Conservation (phyloP, 2,797 vertebrate species). For the Neoniphon sammara region DNA sequence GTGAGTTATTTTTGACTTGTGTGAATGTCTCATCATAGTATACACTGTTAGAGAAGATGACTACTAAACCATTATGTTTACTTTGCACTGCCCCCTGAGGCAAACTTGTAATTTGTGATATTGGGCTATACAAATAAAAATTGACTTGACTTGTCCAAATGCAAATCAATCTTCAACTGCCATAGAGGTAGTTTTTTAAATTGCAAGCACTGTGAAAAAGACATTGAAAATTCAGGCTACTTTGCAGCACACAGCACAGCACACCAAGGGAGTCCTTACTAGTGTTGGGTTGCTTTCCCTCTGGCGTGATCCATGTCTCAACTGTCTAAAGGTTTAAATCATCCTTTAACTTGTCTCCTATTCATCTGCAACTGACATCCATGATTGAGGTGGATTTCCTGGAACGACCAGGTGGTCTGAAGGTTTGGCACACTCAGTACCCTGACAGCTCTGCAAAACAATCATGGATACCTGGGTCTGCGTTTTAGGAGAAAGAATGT, state of each 20-base stretch:
- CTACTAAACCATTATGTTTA: too few species aligned
- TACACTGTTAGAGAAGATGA: neutral
- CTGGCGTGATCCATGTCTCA: constrained; percentile 6
- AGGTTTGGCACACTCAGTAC: constrained; percentile 15
- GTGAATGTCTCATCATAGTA: neutral
- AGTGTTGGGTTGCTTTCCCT: too few species aligned
- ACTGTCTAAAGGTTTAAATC: neutral
- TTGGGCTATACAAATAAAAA: too few species aligned
- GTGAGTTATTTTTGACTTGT: neutral
- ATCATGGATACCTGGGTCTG: constrained; percentile 2
- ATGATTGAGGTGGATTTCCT: constrained; percentile 15
- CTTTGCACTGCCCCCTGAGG: too few species aligned
- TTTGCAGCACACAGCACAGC: neutral
- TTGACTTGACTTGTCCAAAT: neutral
- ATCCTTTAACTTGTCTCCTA: neutral
- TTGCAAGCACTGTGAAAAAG: neutral
- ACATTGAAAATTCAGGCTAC: neutral
- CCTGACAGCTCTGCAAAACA: neutral
- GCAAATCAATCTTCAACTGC: neutral
- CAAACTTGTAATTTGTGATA: too few species aligned
- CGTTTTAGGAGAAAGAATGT: constrained; percentile 9
- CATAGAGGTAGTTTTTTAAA: neutral
- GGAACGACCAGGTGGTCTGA: constrained; percentile 33
- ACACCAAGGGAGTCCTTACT: neutral
- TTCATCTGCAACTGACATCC: neutral